Percentiles rank a stretch among this genome's conserved stretches.
Evolutionary conservation across 2,113 vertebrate genomes (phyloP).

Genomic region (Microcebus tavaratra): DNA sequence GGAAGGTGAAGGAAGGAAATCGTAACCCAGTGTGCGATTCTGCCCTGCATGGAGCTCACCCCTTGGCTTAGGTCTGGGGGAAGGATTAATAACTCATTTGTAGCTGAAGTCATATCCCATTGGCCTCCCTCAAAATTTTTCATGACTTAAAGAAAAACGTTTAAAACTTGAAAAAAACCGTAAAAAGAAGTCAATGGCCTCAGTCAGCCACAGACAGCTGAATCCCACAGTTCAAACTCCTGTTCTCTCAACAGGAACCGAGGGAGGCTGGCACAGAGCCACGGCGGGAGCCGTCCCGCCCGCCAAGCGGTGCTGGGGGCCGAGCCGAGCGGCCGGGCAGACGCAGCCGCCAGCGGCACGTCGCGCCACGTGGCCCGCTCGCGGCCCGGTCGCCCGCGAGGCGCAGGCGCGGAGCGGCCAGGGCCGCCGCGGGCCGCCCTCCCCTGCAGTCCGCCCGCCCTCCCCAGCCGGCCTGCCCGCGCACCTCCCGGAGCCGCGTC

Average conservation of each 20-base stretch:
- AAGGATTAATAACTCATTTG: background rate
- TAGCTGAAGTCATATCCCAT: background rate
- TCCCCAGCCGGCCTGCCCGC: background rate
- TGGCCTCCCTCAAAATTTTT: constrained; percentile 1
- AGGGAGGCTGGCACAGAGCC: background rate
- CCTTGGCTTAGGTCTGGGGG: background rate
- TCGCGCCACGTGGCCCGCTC: background rate
- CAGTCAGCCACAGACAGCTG: background rate
- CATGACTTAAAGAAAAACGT: background rate
- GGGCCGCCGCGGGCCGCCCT: background rate
- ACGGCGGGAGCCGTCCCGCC: background rate
- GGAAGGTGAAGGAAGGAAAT: background rate
- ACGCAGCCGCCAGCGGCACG: too few species aligned
- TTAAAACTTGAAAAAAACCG: background rate
- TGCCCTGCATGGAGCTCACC: background rate
- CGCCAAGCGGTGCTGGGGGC: too few species aligned
- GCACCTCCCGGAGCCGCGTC: constrained; percentile 4
- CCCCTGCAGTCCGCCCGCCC: background rate
- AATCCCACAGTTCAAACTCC: background rate
- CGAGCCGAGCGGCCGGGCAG: too few species aligned
- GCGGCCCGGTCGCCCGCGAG: background rate
- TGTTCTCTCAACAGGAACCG: too few species aligned
- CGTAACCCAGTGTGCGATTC: constrained; percentile 8
- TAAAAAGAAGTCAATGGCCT: background rate
- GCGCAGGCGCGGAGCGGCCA: too few species aligned